phyloP scores from a whole-genome alignment of 2,797 vertebrate genomes.

The Acipenser ruthenus region DNA sequence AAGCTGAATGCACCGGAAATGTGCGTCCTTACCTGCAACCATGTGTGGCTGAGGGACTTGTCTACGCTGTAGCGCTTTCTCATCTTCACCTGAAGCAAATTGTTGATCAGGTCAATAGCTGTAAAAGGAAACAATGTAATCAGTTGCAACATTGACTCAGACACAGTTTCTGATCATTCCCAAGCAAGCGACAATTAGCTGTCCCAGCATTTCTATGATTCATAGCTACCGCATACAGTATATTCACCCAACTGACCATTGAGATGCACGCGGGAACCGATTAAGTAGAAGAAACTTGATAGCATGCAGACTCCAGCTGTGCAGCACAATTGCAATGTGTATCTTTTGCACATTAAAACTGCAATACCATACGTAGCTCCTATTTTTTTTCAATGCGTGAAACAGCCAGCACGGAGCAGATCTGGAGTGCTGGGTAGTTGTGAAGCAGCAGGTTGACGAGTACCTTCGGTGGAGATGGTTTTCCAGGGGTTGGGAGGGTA shows the following conservation, averaged over 20 bases:
- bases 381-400: no score
- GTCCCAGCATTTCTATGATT: neutral
- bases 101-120: conserved; percentile 88
- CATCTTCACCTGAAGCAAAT: conserved; percentile 88
- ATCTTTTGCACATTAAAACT: no score
- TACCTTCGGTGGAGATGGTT: conserved; percentile 78
- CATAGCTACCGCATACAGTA: neutral
- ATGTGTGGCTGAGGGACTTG: conserved; percentile 82
- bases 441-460: no score
- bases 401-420: rapidly evolving
- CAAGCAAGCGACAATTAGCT: no score
- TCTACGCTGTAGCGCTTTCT: conserved; percentile 88
- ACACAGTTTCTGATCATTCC: neutral
- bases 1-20: no score
- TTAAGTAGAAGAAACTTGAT: no score
- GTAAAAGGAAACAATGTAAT: neutral
- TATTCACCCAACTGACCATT: rapidly evolving
- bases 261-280: no score
- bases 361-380: neutral
- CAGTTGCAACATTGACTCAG: neutral
- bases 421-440: neutral
- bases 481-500: conserved; percentile 87
- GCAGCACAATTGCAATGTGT: no score
- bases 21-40: conserved; percentile 67
- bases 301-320: no score